Conservation (phyloP, 2,888 invertebrate genomes). For the Dryococelus australis region DNA sequence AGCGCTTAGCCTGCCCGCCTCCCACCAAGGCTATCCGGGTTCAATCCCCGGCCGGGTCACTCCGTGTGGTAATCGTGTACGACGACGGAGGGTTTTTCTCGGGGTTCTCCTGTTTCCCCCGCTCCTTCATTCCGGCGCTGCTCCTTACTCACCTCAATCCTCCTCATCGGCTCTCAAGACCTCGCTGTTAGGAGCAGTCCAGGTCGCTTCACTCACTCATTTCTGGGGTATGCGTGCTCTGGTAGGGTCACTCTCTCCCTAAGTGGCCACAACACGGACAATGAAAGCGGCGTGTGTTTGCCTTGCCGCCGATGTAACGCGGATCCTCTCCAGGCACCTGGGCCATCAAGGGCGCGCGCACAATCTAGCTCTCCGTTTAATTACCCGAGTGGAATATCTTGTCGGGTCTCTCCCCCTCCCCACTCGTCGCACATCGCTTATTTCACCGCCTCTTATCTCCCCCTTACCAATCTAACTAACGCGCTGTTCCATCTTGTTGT, state of each 20-base stretch:
- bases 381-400: conserved; percentile 41
- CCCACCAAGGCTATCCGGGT: too few relatives aligned
- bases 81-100: too few relatives aligned
- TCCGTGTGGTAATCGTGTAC: too few relatives aligned
- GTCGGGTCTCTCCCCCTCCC: background rate
- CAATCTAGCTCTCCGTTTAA: conserved; percentile 32
- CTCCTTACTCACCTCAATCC: too few relatives aligned
- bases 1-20: too few relatives aligned
- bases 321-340: background rate
- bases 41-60: too few relatives aligned
- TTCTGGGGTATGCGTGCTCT: too few relatives aligned
- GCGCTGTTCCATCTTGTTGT: conserved; percentile 6
- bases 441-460: background rate
- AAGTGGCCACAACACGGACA: background rate
- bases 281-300: background rate
- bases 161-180: too few relatives aligned
- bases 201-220: too few relatives aligned
- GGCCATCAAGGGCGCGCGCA: background rate
- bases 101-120: too few relatives aligned
- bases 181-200: too few relatives aligned
- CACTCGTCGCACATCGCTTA: background rate
- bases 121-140: too few relatives aligned
- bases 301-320: background rate
- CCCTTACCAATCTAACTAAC: conserved; percentile 16
- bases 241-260: background rate